Conservation (phyloP, 2,888 invertebrate species). For the Stegophylla sp. region DNA sequence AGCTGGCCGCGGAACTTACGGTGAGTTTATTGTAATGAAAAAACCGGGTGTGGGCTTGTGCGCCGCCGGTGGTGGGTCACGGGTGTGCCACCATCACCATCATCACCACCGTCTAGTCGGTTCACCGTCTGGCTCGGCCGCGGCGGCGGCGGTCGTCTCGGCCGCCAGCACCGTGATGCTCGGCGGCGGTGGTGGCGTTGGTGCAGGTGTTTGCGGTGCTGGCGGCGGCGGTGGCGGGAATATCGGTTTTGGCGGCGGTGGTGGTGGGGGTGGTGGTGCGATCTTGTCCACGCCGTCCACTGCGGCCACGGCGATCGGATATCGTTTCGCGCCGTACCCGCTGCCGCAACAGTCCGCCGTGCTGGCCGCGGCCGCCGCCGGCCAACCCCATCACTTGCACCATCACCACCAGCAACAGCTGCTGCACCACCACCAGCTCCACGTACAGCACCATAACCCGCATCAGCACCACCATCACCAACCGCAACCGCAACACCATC, state of each 20-base stretch:
- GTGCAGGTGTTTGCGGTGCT: constrained; percentile 63
- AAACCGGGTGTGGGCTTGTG: constrained; percentile 38
- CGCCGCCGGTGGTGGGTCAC: constrained; percentile 40
- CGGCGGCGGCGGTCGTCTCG: constrained; percentile 60
- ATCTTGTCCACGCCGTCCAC: constrained; percentile 62
- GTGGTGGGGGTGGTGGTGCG: constrained; percentile 62
- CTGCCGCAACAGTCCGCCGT: constrained; percentile 65
- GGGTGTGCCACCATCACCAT: constrained; percentile 55
- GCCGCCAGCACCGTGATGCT: constrained; percentile 61
- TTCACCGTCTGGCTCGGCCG: constrained; percentile 61
- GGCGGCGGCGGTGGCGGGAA: background rate
- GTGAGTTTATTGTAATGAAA: constrained; percentile 87
- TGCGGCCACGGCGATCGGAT: constrained; percentile 66
- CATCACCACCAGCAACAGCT: constrained; percentile 47
- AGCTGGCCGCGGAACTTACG: constrained; percentile 94
- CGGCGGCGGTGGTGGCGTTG: constrained; percentile 14
- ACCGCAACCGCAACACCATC: constrained; percentile 15
- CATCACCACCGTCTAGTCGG: constrained; percentile 57
- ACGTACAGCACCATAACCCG: constrained; percentile 63
- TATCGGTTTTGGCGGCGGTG: too few species aligned
- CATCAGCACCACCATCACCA: constrained; percentile 54
- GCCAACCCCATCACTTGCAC: background rate
- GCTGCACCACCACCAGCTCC: constrained; percentile 62
- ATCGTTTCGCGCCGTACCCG: constrained; percentile 73
- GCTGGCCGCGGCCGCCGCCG: background rate